phyloP scores from a whole-genome alignment of 2,888 invertebrate species.

The Dryocosmus kuriphilus region DNA sequence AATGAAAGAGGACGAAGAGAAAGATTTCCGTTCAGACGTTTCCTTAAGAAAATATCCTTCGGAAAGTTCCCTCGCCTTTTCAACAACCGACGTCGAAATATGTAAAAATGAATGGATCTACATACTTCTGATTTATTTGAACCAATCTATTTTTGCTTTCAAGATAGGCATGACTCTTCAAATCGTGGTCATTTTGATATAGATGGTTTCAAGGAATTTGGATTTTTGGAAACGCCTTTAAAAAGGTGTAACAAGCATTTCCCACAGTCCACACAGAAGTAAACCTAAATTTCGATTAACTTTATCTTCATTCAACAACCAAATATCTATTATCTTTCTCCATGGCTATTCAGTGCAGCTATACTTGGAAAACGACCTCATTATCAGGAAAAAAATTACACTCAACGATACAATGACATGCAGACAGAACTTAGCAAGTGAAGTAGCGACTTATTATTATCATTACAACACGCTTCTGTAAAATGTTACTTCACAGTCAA shows the following conservation, averaged over 20 bases:
- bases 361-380: not conserved
- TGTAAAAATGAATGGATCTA: not conserved
- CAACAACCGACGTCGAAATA: not conserved
- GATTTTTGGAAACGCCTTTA: not conserved
- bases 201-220: not conserved
- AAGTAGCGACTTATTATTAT: not conserved
- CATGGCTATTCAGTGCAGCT: not conserved
- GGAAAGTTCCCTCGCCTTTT: constrained; percentile 8
- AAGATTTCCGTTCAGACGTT: constrained; percentile 14
- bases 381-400: not conserved
- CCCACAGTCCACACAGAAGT: not conserved
- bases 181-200: not conserved
- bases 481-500: not conserved
- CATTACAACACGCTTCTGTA: not conserved
- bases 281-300: not conserved
- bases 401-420: not conserved
- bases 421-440: not conserved
- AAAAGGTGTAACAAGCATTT: not conserved
- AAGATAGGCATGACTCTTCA: not conserved
- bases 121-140: constrained; percentile 5
- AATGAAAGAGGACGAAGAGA: constrained; percentile 10
- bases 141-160: not conserved
- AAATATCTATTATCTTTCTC: not conserved
- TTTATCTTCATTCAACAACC: not conserved
- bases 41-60: constrained; percentile 12